These are phyloP conservation scores for Ctenodactylus gundi DNA, from an alignment of 2,113 vertebrate species.

Conservation along the genomic window DNA sequence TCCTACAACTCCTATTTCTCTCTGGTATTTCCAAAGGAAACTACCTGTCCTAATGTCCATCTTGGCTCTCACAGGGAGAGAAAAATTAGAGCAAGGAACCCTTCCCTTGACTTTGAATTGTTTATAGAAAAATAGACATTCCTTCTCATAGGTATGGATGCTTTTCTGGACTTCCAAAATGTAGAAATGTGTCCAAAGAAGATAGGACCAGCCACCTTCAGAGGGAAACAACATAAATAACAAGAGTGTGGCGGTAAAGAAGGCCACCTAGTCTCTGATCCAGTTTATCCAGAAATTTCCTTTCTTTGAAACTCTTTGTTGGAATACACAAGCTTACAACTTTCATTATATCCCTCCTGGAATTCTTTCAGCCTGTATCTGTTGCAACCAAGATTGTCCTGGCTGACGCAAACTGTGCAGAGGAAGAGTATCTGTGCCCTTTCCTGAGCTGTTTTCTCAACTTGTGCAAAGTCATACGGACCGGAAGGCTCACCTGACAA, in stretches of 20 bases:
- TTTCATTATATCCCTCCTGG: neutral
- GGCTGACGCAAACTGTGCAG: neutral
- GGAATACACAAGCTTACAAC: neutral
- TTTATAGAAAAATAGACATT: neutral
- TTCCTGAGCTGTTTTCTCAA: neutral
- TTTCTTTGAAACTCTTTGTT: neutral
- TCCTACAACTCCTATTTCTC: neutral
- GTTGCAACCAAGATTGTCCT: neutral
- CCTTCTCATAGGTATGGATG: neutral
- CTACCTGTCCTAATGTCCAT: neutral
- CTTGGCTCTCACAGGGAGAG: neutral
- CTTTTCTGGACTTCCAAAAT: neutral
- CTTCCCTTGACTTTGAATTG: neutral
- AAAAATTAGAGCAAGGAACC: neutral
- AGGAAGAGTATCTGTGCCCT: neutral
- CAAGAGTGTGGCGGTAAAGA: neutral
- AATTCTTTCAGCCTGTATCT: neutral
- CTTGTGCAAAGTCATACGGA: neutral
- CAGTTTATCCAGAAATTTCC: neutral
- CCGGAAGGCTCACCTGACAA: neutral
- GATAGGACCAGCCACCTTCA: neutral
- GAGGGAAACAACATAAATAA: neutral
- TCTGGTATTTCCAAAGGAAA: neutral
- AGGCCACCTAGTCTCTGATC: neutral
- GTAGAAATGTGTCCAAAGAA: neutral